phyloP scores from a whole-genome alignment of 2,797 vertebrate species.

The Centroberyx gerrardi region DNA sequence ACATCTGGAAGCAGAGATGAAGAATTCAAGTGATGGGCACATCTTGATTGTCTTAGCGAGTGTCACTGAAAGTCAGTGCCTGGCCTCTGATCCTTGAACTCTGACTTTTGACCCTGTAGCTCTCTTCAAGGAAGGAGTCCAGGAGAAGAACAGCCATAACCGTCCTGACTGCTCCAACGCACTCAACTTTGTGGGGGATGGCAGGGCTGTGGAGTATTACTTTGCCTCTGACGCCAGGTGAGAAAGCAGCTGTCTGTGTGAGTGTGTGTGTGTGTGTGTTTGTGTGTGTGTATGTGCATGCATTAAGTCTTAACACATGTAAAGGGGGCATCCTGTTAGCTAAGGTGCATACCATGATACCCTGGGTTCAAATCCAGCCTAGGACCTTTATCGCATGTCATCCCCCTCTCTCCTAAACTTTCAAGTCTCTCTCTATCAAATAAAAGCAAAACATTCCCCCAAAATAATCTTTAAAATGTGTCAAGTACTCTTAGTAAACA shows the following conservation, averaged over 20 bases:
- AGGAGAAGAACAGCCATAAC: constrained; percentile 83
- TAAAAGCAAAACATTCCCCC: too few species aligned
- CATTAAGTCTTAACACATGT: neutral
- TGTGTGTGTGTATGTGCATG: constrained; percentile 13
- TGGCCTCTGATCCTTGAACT: constrained; percentile 27
- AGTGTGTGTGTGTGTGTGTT: constrained; percentile 19
- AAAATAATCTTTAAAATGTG: too few species aligned
- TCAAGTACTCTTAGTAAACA: too few species aligned
- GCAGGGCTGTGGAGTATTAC: constrained; percentile 93
- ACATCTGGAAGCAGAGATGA: constrained; percentile 10
- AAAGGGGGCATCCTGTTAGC: too few species aligned
- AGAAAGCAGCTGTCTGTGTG: constrained; percentile 15
- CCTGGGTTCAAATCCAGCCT: neutral
- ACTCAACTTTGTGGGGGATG: constrained; percentile 88
- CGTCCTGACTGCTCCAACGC: constrained; percentile 82
- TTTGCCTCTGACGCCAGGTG: constrained; percentile 98
- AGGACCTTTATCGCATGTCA: too few species aligned
- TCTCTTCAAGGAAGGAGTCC: constrained; percentile 70
- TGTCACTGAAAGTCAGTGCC: constrained; percentile 9
- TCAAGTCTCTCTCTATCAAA: neutral
- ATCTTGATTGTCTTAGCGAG: constrained; percentile 53
- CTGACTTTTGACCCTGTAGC: constrained; percentile 61
- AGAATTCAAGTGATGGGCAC: constrained; percentile 20
- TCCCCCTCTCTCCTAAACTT: neutral
- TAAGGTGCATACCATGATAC: too few species aligned